These are phyloP conservation scores for Alviniconcha strummeri DNA, from an alignment of 2,888 invertebrate species.

Conservation along the genomic window DNA sequence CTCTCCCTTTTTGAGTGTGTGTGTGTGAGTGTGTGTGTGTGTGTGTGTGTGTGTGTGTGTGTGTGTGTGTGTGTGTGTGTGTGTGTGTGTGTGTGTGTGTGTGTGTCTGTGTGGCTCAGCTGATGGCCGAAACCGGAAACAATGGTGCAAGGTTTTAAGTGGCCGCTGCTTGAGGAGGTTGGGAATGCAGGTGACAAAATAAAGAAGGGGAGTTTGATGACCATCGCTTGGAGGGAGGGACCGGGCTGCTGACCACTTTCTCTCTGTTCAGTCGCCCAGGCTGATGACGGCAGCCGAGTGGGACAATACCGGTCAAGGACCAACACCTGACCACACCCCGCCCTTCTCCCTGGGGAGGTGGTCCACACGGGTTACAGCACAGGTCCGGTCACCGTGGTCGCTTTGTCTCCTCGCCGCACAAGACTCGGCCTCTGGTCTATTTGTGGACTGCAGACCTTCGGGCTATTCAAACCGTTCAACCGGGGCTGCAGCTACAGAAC, in stretches of 20 bases:
- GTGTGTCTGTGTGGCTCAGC: too few species aligned
- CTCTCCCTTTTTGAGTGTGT: too few species aligned
- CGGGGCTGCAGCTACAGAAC: too few species aligned
- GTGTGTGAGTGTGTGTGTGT: too few species aligned
- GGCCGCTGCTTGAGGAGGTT: not conserved
- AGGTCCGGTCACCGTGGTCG: not conserved
- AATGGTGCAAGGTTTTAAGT: not conserved
- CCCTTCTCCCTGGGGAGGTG: not conserved
- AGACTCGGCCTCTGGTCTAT: not conserved
- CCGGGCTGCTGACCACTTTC: not conserved
- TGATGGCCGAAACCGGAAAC: too few species aligned
- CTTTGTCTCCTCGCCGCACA: not conserved
- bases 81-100: too few species aligned
- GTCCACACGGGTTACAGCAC: not conserved
- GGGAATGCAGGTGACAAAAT: not conserved
- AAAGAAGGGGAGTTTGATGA: not conserved
- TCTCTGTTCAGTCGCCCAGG: not conserved
- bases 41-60: too few species aligned
- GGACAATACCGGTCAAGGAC: not conserved
- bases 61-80: too few species aligned
- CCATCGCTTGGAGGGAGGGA: not conserved
- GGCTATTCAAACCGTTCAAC: too few species aligned
- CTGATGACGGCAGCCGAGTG: not conserved
- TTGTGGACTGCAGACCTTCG: not conserved
- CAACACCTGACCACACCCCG: slow-evolving; percentile 4